These are phyloP conservation scores for Nesidiocoris tenuis DNA, from an alignment of 2,888 invertebrate genomes.

Conservation along the genomic window DNA sequence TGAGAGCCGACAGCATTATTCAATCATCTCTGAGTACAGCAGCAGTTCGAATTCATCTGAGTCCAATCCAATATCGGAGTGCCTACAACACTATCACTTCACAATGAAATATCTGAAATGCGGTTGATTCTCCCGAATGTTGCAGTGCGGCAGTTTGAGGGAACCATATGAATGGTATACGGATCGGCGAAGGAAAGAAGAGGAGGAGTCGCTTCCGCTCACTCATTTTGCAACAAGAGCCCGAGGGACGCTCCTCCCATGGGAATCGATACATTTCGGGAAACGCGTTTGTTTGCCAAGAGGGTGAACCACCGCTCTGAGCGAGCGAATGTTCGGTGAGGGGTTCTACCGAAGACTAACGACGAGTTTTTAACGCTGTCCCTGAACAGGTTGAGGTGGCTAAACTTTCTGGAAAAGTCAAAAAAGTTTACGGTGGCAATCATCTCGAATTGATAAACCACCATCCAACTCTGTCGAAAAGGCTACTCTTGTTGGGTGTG, in stretches of 20 bases:
- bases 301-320: neutral
- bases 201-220: constrained; percentile 2
- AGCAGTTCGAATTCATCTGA: too few species aligned
- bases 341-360: neutral
- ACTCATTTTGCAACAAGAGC: constrained; percentile 21
- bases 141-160: neutral
- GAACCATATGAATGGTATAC: neutral
- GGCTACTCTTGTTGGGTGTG: too few species aligned
- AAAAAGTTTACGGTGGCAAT: too few species aligned
- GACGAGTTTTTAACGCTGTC: neutral
- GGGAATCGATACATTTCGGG: constrained; percentile 29
- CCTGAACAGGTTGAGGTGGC: neutral
- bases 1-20: too few species aligned
- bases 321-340: neutral
- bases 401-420: too few species aligned
- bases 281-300: constrained; percentile 26
- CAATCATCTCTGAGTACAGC: too few species aligned
- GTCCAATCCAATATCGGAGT: too few species aligned
- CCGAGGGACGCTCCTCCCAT: constrained; percentile 2
- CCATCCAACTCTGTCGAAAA: too few species aligned
- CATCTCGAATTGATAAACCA: too few species aligned
- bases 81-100: too few species aligned
- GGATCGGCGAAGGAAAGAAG: neutral
- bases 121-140: neutral
- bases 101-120: too few species aligned